A percentile compares a stretch with the other conserved stretches of the same genome.
These are phyloP conservation scores for Drosophila triauraria DNA, from an alignment of 1,140 invertebrate genomes.

Conservation along the genomic window DNA sequence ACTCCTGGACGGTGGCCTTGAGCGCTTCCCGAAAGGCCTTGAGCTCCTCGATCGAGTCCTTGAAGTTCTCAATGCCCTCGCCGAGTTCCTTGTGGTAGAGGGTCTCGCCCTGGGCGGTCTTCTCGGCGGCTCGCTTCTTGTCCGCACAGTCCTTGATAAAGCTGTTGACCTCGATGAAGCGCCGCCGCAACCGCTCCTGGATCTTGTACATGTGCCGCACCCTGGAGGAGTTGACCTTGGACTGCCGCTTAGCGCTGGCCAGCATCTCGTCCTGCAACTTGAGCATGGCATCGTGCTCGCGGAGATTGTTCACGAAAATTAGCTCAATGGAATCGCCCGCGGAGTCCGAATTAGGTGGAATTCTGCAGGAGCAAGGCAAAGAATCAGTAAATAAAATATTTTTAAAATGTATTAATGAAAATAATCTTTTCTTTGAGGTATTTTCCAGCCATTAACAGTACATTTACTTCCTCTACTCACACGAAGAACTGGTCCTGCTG, in stretches of 20 bases:
- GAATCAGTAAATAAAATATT: background rate
- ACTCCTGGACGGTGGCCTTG: conserved; percentile 72
- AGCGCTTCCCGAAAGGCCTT: conserved; percentile 67
- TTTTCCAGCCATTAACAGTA: too few species aligned
- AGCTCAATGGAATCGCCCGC: conserved; percentile 78
- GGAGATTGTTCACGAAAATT: conserved; percentile 71
- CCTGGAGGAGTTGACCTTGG: conserved; percentile 55
- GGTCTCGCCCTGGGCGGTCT: conserved; percentile 51
- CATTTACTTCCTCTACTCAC: conserved; percentile 47
- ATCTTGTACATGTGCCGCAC: conserved; percentile 71
- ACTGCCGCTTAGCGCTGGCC: conserved; percentile 56
- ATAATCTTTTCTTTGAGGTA: too few species aligned
- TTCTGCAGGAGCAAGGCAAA: conserved; percentile 36
- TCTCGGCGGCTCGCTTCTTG: conserved; percentile 70
- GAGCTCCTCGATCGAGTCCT: conserved; percentile 64
- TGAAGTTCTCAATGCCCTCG: conserved; percentile 61
- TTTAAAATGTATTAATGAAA: too few species aligned
- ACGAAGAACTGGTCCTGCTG: conserved; percentile 72
- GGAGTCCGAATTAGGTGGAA: conserved; percentile 68
- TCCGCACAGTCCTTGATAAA: conserved; percentile 81
- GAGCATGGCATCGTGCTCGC: conserved; percentile 71
- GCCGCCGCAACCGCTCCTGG: conserved; percentile 69
- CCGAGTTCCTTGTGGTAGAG: conserved; percentile 63
- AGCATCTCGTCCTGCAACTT: conserved; percentile 75
- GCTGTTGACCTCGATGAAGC: conserved; percentile 80